Evolutionary conservation across 2,113 vertebrate genomes (phyloP), one percentile per base, ranked within the genome.

Genomic region (Cyphomyrus plagiostoma): DNA sequence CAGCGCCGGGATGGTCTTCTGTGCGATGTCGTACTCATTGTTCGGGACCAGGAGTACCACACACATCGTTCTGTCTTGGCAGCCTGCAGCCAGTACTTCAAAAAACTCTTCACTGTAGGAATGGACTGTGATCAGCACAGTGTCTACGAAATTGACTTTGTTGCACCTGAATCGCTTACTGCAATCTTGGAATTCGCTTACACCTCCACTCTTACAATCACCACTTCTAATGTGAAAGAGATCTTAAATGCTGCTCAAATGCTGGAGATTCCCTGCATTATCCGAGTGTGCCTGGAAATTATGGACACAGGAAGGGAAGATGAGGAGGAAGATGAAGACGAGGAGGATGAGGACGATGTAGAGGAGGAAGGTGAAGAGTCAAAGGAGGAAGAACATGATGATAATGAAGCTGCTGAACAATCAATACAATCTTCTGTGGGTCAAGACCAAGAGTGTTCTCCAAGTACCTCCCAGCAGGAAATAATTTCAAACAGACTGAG

Each of bases 141-240:
- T 45, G 94, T 99, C 93, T 99, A 99, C 8, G 97, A 99, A 96
- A 98, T 99, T 85, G 98, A 99, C 95, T 99, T 99, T 87, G 98
- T 99, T 46, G 97, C 97, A 89, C 97, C 98, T 0, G 98, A 99
- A 91, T 98, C 97, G 2, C 97, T 99, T 95, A 97, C 98, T 0
- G 98, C 98, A 93, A 99, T 99, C 93, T 94, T 99, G 7, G 98
- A 99, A 95, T 99, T 99, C 0, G 98, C 98, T 92, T 99, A 99
- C 95, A 99, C 98, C 2, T 99, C 98, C 7, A 99, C 98, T 0
- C 96, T 99, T 90, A 99, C 98, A 19, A 97, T 99, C 93, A 99
- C 98, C 0, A 94, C 97, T 35, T 95, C 98, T 77, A 98, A 99
- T 0, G 96, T 99, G 48, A 98, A 98, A 93, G 97, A 99, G 94